These are phyloP conservation scores for Parasteatoda tepidariorum DNA, from an alignment of 1,140 invertebrate species.

Conservation along the genomic window DNA sequence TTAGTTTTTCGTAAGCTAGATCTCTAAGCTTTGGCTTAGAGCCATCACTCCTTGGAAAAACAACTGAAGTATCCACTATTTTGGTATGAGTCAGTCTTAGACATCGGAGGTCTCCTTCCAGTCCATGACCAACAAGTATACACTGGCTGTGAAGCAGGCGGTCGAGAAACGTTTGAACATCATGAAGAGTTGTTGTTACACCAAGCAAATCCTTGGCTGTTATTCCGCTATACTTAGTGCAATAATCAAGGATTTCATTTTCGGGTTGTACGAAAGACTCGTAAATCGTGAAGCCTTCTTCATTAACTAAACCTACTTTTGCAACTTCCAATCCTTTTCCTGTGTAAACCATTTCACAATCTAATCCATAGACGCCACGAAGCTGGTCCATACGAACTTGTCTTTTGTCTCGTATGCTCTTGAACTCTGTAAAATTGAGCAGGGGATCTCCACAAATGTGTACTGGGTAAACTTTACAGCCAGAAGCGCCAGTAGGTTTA, in stretches of 20 bases:
- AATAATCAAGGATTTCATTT: conserved; percentile 85
- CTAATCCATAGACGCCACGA: conserved; percentile 80
- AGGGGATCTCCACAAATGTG: too few species aligned
- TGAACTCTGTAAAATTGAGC: too few species aligned
- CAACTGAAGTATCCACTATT: conserved; percentile 93
- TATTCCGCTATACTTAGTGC: conserved; percentile 91
- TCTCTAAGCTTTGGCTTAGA: conserved; percentile 87
- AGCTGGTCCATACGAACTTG: background rate
- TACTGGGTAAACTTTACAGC: too few species aligned
- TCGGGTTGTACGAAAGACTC: conserved; percentile 83
- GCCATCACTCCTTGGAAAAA: conserved; percentile 91
- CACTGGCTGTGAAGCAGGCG: conserved; percentile 89
- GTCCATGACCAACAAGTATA: conserved; percentile 94
- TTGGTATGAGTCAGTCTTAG: conserved; percentile 90
- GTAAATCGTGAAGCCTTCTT: conserved; percentile 82
- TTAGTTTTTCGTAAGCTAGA: conserved; percentile 86
- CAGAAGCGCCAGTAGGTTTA: too few species aligned
- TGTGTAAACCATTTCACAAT: conserved; percentile 87
- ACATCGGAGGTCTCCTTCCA: conserved; percentile 95
- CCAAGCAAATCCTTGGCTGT: conserved; percentile 78
- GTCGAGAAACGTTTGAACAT: conserved; percentile 92
- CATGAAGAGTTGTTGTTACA: conserved; percentile 80
- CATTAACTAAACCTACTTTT: conserved; percentile 87
- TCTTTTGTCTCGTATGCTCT: background rate
- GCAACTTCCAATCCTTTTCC: conserved; percentile 89